phyloP scores from a whole-genome alignment of 2,113 vertebrate species.

The Brachyistius frenatus region DNA sequence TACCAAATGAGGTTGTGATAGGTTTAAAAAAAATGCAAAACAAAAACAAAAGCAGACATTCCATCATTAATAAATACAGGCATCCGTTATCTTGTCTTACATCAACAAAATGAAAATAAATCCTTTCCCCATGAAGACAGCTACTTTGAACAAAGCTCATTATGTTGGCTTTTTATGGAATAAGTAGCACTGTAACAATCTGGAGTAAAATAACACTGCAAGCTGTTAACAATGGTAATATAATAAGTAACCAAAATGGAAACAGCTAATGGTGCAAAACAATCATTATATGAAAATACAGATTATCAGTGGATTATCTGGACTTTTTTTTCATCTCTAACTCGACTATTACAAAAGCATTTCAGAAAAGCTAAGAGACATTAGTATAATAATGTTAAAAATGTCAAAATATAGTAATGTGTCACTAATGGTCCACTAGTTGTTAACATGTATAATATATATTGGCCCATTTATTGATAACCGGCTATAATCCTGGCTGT shows the following conservation, averaged over 20 bases:
- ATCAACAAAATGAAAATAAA: constrained; percentile 59
- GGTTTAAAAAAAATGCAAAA: constrained; percentile 18
- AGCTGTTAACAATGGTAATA: constrained; percentile 53
- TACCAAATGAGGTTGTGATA: constrained; percentile 59
- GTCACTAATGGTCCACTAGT: constrained; percentile 65
- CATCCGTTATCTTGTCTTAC: constrained; percentile 68
- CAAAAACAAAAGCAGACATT: constrained; percentile 59
- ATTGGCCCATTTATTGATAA: constrained; percentile 65
- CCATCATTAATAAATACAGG: constrained; percentile 84
- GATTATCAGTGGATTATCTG: constrained; percentile 21
- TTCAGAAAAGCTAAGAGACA: constrained; percentile 38
- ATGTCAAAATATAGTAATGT: constrained; percentile 23
- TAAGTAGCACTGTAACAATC: constrained; percentile 29
- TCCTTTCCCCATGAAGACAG: constrained; percentile 24
- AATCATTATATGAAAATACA: constrained; percentile 39
- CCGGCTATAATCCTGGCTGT: constrained; percentile 51
- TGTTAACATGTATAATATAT: constrained; percentile 19
- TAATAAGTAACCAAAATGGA: constrained; percentile 48
- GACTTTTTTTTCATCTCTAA: constrained; percentile 25
- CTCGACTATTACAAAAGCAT: constrained; percentile 52
- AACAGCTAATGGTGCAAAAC: constrained; percentile 66
- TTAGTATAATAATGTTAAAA: constrained; percentile 26
- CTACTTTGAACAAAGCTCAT: constrained; percentile 48
- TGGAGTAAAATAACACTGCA: constrained; percentile 54
- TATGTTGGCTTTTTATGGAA: constrained; percentile 38